Conservation (phyloP, 2,888 invertebrate genomes). For the Palloptera scutellata region DNA sequence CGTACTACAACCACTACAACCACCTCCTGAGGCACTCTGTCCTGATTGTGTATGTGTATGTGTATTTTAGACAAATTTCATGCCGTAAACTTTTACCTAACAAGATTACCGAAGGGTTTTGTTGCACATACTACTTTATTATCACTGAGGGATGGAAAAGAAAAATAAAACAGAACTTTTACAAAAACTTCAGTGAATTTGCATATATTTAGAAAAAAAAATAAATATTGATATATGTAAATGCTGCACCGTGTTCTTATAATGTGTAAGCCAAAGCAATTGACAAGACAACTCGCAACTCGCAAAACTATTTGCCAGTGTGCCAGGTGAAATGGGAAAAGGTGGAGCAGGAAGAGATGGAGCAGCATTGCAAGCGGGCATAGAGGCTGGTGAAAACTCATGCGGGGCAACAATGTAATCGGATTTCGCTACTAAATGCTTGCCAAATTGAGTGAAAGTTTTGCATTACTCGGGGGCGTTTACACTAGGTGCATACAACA, state of each 20-base stretch:
- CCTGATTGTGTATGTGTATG: too few species aligned
- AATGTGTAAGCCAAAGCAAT: background rate
- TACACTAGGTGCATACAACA: too few species aligned
- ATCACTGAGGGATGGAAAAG: too few species aligned
- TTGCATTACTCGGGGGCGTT: background rate
- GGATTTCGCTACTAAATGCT: constrained; percentile 31
- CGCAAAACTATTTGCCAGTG: background rate
- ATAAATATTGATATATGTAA: background rate
- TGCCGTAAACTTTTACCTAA: constrained; percentile 27
- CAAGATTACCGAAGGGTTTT: constrained; percentile 17
- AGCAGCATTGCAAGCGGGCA: too few species aligned
- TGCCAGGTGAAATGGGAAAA: background rate
- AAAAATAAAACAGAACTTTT: too few species aligned
- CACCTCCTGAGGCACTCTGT: too few species aligned
- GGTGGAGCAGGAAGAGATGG: too few species aligned
- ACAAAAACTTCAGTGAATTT: too few species aligned
- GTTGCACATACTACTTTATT: too few species aligned
- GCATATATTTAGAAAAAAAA: background rate
- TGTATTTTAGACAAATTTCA: constrained; percentile 20
- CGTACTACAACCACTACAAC: too few species aligned
- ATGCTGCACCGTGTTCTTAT: background rate
- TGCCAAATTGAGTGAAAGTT: constrained; percentile 31
- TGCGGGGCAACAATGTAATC: constrained; percentile 22
- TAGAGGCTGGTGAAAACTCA: background rate
- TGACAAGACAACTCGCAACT: background rate